These are phyloP conservation scores for Tetranychus truncatus DNA, from an alignment of 2,888 invertebrate species.

Conservation along the genomic window DNA sequence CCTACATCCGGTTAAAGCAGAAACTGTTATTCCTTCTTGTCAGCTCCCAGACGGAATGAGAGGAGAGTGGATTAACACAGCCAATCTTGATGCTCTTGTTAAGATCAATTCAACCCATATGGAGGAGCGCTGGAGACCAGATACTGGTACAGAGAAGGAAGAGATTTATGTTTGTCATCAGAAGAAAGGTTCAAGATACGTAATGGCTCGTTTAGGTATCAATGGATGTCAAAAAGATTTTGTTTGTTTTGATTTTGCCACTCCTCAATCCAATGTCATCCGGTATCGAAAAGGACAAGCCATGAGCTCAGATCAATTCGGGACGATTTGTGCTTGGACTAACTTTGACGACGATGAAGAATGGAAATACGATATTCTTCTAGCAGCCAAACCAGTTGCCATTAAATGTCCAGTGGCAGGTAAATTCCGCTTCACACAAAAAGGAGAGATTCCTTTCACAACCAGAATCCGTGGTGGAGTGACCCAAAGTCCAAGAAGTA, in stretches of 20 bases:
- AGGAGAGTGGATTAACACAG: conserved; percentile 91
- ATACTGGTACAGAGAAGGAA: conserved; percentile 59
- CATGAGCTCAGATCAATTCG: conserved; percentile 70
- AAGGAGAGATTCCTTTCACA: conserved; percentile 70
- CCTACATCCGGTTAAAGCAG: conserved; percentile 49
- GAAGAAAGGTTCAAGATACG: conserved; percentile 66
- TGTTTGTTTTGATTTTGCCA: conserved; percentile 86
- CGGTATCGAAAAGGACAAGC: conserved; percentile 51
- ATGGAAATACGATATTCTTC: conserved; percentile 70
- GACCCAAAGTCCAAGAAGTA: conserved; percentile 76
- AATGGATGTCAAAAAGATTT: conserved; percentile 96
- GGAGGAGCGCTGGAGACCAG: conserved; percentile 82
- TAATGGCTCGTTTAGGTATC: conserved; percentile 89
- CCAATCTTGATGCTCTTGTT: conserved; percentile 85
- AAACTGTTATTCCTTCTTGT: conserved; percentile 74
- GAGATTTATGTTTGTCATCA: conserved; percentile 83
- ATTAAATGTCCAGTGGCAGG: conserved; percentile 90
- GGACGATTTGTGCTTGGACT: conserved; percentile 83
- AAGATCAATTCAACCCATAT: conserved; percentile 88
- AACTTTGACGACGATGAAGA: conserved; percentile 63
- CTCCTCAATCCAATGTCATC: conserved; percentile 84
- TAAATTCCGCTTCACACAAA: conserved; percentile 80
- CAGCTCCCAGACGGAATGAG: conserved; percentile 75
- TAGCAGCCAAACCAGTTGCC: conserved; percentile 63
- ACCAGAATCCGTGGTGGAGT: conserved; percentile 90